Conservation (phyloP, 2,797 vertebrate species). For the Galago senegalensis region DNA sequence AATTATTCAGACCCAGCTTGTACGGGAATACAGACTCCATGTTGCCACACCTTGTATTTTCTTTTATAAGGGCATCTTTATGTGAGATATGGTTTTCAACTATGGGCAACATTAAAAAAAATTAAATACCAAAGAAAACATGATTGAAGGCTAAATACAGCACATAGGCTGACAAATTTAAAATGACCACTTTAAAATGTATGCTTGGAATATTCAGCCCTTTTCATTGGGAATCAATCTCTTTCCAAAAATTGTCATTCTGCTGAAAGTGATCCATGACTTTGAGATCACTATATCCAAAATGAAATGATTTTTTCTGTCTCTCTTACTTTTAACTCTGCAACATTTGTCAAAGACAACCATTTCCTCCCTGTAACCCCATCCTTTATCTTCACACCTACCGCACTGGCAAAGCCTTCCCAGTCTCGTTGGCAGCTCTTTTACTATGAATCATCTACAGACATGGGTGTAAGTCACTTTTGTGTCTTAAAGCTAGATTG, state of each 20-base stretch:
- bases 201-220: background rate
- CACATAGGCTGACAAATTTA: background rate
- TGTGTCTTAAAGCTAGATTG: background rate
- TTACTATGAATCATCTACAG: background rate
- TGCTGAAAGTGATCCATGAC: background rate
- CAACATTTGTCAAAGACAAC: background rate
- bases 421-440: too few relatives aligned
- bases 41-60: background rate
- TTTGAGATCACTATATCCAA: background rate
- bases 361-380: background rate
- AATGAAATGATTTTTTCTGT: background rate
- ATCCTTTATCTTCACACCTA: background rate
- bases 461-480: background rate
- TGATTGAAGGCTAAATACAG: background rate
- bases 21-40: background rate
- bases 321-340: background rate
- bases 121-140: background rate
- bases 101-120: background rate
- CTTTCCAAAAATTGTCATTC: background rate
- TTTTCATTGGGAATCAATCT: background rate
- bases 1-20: background rate
- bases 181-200: background rate
- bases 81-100: background rate
- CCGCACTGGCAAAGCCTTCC: background rate
- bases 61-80: background rate